Evolutionary conservation across 1,140 invertebrate genomes (phyloP).

Genomic region (Helicoverpa zea): DNA sequence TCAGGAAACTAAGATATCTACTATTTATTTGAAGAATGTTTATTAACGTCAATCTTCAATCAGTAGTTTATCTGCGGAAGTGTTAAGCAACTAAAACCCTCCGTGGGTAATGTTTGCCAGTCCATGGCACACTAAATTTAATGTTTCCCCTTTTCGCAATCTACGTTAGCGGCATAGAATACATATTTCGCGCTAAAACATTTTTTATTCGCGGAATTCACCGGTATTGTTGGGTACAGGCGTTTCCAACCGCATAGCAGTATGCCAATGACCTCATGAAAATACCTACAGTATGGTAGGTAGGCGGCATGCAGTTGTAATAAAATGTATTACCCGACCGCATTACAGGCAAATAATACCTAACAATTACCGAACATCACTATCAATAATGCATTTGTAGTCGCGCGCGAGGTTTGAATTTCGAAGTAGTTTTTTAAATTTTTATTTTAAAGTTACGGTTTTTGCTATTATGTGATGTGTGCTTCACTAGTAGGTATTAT

Average conservation of each 20-base stretch:
- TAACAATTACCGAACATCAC: constrained; percentile 24
- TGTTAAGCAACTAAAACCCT: not conserved
- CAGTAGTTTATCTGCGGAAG: no score
- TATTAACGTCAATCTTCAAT: no score
- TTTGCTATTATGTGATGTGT: no score
- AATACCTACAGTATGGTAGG: constrained; percentile 31
- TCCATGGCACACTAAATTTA: not conserved
- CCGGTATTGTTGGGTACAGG: constrained; percentile 21
- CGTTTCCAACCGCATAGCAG: constrained; percentile 47
- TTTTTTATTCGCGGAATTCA: constrained; percentile 43
- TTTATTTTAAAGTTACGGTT: no score
- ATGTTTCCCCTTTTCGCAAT: not conserved
- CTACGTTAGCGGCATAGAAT: not conserved
- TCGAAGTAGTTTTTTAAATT: no score
- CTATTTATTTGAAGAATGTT: not conserved
- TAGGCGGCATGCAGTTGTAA: constrained; percentile 36
- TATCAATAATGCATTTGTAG: not conserved
- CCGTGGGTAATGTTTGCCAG: no score
- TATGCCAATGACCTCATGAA: constrained; percentile 49
- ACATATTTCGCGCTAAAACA: constrained; percentile 35
- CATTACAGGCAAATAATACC: constrained; percentile 37
- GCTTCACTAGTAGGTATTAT: no score
- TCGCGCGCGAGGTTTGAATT: no score
- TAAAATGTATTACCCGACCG: constrained; percentile 33
- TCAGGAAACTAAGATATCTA: no score